phyloP scores from a whole-genome alignment of 2,797 vertebrate genomes.

The Craterocephalus amniculus region DNA sequence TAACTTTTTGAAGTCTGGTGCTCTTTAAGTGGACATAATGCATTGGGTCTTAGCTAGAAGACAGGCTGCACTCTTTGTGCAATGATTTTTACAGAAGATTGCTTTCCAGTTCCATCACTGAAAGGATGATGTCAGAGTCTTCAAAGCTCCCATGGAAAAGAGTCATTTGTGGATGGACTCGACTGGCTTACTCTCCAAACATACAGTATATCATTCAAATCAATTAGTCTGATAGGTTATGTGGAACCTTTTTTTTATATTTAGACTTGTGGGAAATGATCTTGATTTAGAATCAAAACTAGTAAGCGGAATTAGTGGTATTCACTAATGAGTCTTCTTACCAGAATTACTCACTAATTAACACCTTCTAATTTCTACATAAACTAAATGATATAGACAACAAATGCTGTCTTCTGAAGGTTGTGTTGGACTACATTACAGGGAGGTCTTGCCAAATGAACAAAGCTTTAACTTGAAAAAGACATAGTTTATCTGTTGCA shows the following conservation, averaged over 20 bases:
- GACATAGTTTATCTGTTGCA: background rate
- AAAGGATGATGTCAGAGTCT: conserved; percentile 19
- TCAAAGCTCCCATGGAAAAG: background rate
- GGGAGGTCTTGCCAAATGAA: background rate
- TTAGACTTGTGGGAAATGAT: too few relatives aligned
- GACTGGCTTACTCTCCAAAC: conserved; percentile 34
- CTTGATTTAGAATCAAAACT: background rate
- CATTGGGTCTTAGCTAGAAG: conserved; percentile 37
- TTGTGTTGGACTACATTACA: too few relatives aligned
- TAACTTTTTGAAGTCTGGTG: conserved; percentile 39
- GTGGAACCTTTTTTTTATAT: background rate
- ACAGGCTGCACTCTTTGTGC: conserved; percentile 45
- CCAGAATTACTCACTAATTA: background rate
- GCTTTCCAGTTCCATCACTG: conserved; percentile 32
- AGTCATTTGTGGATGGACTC: conserved; percentile 21
- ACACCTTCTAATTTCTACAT: background rate
- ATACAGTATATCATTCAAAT: conserved; percentile 4
- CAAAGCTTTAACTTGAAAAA: background rate
- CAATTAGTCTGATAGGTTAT: background rate
- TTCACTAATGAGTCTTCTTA: background rate
- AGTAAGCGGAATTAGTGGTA: background rate
- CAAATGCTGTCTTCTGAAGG: background rate
- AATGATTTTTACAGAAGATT: conserved; percentile 31
- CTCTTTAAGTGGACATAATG: conserved; percentile 46
- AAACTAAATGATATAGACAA: background rate